A percentile compares a stretch with the other conserved stretches of the same genome.
These are phyloP conservation scores for Gymnoscopelus braueri DNA, from an alignment of 2,797 vertebrate species.

Conservation along the genomic window DNA sequence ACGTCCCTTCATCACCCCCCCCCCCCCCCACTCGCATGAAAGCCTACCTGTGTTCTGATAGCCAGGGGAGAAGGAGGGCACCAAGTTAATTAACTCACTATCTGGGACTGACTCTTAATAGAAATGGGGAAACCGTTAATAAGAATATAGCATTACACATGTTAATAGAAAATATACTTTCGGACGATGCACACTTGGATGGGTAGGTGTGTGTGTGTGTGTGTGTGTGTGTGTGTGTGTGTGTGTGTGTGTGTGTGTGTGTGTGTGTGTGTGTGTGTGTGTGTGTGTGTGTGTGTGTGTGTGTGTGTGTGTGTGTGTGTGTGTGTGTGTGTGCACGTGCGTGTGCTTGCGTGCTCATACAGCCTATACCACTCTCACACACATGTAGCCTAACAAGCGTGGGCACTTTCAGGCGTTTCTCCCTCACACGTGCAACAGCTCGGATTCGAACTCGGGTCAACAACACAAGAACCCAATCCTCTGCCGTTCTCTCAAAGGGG, in stretches of 20 bases:
- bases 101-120: slow-evolving; percentile 71
- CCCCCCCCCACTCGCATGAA: slow-evolving; percentile 70
- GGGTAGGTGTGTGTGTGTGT: slow-evolving; percentile 25
- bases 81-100: slow-evolving; percentile 78
- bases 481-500: too few species aligned
- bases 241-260: slow-evolving; percentile 9
- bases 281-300: slow-evolving; percentile 13
- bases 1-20: background rate
- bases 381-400: slow-evolving; percentile 17
- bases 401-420: background rate
- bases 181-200: slow-evolving; percentile 23
- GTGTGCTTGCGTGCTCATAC: slow-evolving; percentile 20
- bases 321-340: slow-evolving; percentile 1
- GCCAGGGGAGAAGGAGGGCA: slow-evolving; percentile 74
- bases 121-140: slow-evolving; percentile 69
- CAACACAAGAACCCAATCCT: too few species aligned
- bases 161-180: slow-evolving; percentile 50
- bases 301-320: slow-evolving; percentile 19
- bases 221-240: slow-evolving; percentile 24
- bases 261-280: slow-evolving; percentile 10
- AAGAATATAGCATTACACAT: slow-evolving; percentile 51
- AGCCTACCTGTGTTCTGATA: slow-evolving; percentile 74
- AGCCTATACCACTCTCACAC: slow-evolving; percentile 26
- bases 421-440: too few species aligned
- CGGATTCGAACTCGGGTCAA: too few species aligned